Evolutionary conservation across 2,888 invertebrate genomes (phyloP).

Genomic region (Hypercompe scribonia): DNA sequence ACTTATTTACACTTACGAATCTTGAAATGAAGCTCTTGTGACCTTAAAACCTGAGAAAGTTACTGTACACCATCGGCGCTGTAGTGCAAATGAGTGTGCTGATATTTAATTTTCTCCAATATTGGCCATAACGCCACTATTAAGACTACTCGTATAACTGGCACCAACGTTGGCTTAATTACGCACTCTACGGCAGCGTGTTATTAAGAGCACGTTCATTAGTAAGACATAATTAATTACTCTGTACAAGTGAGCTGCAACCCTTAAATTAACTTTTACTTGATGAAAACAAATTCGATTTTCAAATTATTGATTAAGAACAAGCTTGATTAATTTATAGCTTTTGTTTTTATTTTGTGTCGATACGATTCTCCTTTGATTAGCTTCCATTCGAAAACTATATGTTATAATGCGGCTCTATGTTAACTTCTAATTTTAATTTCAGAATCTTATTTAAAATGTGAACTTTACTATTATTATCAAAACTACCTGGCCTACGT

Average conservation of each 20-base stretch:
- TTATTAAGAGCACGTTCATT: constrained; percentile 29
- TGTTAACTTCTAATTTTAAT: background rate
- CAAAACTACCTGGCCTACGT: too few relatives aligned
- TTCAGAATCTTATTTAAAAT: background rate
- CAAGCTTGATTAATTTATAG: background rate
- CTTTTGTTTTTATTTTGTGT: background rate
- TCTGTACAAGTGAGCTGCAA: constrained; percentile 7
- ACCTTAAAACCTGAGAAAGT: too few relatives aligned
- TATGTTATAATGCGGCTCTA: background rate
- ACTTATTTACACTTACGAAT: too few relatives aligned
- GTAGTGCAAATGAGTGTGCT: too few relatives aligned
- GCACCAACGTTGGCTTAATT: constrained; percentile 21
- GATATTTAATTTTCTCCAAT: background rate
- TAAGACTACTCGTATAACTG: background rate
- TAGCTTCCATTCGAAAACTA: background rate
- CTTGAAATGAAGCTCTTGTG: too few relatives aligned
- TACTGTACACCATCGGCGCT: too few relatives aligned
- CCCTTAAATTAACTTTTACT: constrained; percentile 7
- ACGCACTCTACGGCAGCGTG: constrained; percentile 22
- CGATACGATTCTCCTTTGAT: background rate
- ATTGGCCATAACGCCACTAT: background rate
- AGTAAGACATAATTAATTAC: constrained; percentile 26
- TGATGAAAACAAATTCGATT: background rate
- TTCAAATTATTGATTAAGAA: background rate
- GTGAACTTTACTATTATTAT: background rate